A percentile compares a stretch with the other conserved stretches of the same genome.
Evolutionary conservation across 2,888 invertebrate genomes (phyloP).

Genomic region (Troides aeacus): DNA sequence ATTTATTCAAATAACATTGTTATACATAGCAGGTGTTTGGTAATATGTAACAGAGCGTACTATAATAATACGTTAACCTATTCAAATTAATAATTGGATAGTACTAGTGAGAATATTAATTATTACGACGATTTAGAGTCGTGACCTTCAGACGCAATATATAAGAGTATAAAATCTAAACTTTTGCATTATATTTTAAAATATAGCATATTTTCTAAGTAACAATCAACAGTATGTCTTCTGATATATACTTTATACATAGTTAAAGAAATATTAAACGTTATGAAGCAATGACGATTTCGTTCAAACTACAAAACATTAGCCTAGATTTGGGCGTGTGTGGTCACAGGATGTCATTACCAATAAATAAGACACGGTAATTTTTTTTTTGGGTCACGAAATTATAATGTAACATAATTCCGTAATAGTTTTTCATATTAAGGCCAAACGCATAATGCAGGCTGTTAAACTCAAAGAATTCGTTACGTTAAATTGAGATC

Average conservation of each 20-base stretch:
- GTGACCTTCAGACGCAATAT: no score
- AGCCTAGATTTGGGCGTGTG: slow-evolving; percentile 36
- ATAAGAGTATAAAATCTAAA: no score
- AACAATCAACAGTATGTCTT: background rate
- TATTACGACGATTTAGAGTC: no score
- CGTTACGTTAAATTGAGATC: background rate
- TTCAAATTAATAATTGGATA: no score
- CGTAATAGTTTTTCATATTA: slow-evolving; percentile 9
- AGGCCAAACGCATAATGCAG: slow-evolving; percentile 5
- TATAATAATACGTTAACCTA: no score
- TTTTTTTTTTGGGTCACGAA: slow-evolving; percentile 55
- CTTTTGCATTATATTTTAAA: no score
- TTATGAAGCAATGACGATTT: slow-evolving; percentile 25
- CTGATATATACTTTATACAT: background rate
- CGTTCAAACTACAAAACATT: slow-evolving; percentile 35
- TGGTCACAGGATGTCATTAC: slow-evolving; percentile 51
- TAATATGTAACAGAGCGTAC: no score
- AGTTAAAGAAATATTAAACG: background rate
- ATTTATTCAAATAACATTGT: no score
- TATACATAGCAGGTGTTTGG: no score
- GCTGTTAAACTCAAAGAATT: background rate
- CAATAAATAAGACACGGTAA: slow-evolving; percentile 50
- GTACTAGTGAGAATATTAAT: no score
- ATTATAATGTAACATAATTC: slow-evolving; percentile 44
- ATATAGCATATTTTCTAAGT: no score